Base-by-base conservation (phyloP, 2,888 invertebrate species). In the Strigamia maritima region DNA sequence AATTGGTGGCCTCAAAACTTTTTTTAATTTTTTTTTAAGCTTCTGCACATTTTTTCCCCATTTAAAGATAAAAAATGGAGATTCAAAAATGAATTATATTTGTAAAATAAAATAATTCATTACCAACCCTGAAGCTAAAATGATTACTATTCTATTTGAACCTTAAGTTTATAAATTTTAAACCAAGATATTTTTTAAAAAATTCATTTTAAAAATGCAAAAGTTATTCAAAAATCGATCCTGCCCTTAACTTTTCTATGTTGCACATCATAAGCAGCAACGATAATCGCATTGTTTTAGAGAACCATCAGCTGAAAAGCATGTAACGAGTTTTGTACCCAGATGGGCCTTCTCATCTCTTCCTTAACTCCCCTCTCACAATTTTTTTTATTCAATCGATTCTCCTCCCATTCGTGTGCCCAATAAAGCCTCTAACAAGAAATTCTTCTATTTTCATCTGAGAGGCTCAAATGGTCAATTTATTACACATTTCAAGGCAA, bases 301-400 rank as follows among this genome's bases (percentile, higher is more conserved):
- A 3, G 70, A n/a, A n/a, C 26, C 70, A 70, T 70, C 70, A 70
- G 28, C 70, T 28, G 70, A 70, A 26, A 70, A 70, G 24, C 26
- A 28, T 70, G 70, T 70, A 70, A 70, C 70, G 70, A 70, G 70
- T 70, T 70, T 70, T 70, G 70, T 70, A 70, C 70, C 70, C 70
- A 70, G 70, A 70, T 70, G 70, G 70, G 70, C 26, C 70, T 24
- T 28, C 28, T 70, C 70, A 70, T 70, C 70, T 70, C 70, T 28
- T 14, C 28, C 24, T 19, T 26, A 28, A 28, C 70, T 26, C 70
- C 70, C 70, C 19, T 65, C 60, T 65, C 28, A 7, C 22, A 35
- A 35, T 35, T n/a, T 70, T 28, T 28, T 70, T 65, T 65, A 26
- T 70, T 26, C 70, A 70, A 70, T 70, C 70, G 70, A 70, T 70